Conservation (phyloP, 2,113 vertebrate genomes). For the Callipepla californica region DNA sequence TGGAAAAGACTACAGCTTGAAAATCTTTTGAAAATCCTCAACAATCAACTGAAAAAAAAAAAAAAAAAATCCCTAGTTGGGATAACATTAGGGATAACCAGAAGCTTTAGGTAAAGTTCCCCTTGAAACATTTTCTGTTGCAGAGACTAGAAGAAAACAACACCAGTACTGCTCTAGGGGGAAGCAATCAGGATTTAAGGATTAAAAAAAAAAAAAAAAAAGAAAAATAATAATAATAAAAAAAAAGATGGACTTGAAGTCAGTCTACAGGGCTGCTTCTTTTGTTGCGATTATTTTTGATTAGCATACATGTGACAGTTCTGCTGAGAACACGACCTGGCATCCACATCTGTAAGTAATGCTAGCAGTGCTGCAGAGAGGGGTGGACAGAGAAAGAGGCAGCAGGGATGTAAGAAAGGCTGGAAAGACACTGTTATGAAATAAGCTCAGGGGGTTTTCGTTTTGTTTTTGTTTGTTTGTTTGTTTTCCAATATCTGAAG, state of each 20-base stretch:
- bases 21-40: slow-evolving; percentile 79
- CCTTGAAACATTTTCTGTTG: slow-evolving; percentile 63
- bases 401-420: slow-evolving; percentile 38
- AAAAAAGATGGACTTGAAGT: slow-evolving; percentile 23
- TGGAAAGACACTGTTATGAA: slow-evolving; percentile 71
- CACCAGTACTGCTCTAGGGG: slow-evolving; percentile 35
- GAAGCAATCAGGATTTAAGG: slow-evolving; percentile 52
- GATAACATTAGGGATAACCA: slow-evolving; percentile 71
- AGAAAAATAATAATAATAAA: not conserved
- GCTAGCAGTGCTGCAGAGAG: slow-evolving; percentile 59
- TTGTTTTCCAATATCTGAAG: slow-evolving; percentile 82
- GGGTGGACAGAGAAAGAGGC: slow-evolving; percentile 56
- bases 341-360: slow-evolving; percentile 69
- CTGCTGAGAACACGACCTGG: slow-evolving; percentile 63
- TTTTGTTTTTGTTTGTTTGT: slow-evolving; percentile 32
- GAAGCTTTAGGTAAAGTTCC: slow-evolving; percentile 60
- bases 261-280: slow-evolving; percentile 47
- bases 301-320: slow-evolving; percentile 74
- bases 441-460: slow-evolving; percentile 78
- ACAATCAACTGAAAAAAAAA: slow-evolving; percentile 59
- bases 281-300: slow-evolving; percentile 60
- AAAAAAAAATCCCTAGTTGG: slow-evolving; percentile 60
- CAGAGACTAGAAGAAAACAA: slow-evolving; percentile 71
- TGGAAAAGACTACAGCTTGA: slow-evolving; percentile 85
- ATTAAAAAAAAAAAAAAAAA: not conserved